These are phyloP conservation scores for Botia almorhae DNA, from an alignment of 2,797 vertebrate species.

Conservation along the genomic window DNA sequence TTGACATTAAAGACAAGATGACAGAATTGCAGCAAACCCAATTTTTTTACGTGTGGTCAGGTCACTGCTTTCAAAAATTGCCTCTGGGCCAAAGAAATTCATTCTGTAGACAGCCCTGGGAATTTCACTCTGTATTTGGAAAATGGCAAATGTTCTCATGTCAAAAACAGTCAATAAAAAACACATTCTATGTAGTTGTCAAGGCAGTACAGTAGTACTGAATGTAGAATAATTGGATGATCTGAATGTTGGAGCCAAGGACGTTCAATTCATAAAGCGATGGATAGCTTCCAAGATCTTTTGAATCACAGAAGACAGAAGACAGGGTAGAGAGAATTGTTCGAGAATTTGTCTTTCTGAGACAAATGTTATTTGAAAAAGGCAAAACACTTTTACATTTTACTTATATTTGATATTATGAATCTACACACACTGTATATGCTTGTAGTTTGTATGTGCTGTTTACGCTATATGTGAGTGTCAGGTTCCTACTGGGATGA, in stretches of 20 bases:
- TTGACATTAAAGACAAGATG: not conserved
- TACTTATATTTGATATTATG: no score
- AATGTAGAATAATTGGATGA: not conserved
- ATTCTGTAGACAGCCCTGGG: not conserved
- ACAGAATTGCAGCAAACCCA: not conserved
- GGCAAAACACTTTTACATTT: no score
- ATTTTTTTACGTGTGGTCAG: not conserved
- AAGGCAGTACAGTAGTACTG: not conserved
- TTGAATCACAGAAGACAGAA: not conserved
- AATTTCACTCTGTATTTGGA: not conserved
- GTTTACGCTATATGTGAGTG: no score
- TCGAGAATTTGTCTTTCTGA: no score
- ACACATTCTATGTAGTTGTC: not conserved
- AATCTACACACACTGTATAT: no score
- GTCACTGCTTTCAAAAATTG: not conserved
- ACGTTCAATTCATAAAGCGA: not conserved
- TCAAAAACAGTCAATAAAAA: not conserved
- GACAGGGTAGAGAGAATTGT: not conserved
- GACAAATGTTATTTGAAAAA: no score
- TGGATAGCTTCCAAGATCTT: not conserved
- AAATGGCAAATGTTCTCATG: not conserved
- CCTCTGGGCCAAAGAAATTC: not conserved
- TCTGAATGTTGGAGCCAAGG: not conserved
- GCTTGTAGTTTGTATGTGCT: no score
- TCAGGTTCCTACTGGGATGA: no score